Base-by-base conservation (phyloP, 1,140 invertebrate genomes). In the Proctacanthus coquilletti region DNA sequence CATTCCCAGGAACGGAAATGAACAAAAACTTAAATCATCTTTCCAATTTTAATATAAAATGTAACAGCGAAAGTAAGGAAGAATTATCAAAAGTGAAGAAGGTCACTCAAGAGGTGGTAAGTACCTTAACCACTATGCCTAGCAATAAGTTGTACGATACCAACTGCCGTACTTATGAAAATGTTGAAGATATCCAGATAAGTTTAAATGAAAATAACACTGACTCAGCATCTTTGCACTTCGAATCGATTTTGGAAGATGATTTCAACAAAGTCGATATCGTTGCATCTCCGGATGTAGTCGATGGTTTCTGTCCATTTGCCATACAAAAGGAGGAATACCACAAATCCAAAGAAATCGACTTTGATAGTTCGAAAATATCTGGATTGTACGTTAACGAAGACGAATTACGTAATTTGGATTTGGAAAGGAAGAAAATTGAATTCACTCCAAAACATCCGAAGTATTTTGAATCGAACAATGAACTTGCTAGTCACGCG, bases 291-390 rank as follows among this genome's bases (percentile, higher is more conserved):
- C 56, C 56, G 0, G 56, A 60, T 38, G 55, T 60, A 1, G 59
- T 54, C 1, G 56, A 60, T 40, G 54, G 53, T 29, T 60, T 60
- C 42, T 56, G 56, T 34, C 53, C 50, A 34, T 60, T 59, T 19
- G 51, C 55, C 25, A 58, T 58, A 40, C 55, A 58, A 18, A 58
- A 58, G 34, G 55, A 58, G n/a, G 47, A 57, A 23, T 58, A 58
- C 36, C 49, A 52, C 43, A 58, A 58, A 35, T 42, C 39, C 33
- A 58, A 51, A 36, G 51, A 51, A 2, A 46, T 47, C 2, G 52
- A 46, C 6, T 51, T 46, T 11, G 51, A 54, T 32, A 30, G 45
- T 2, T 34, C 44, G 2, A 50, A 56, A 38, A 47, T 49, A 2
- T 42, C 50, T 2, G 46, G 50, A 1, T 36, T 55, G 5, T 53